Evolutionary conservation across 2,888 invertebrate genomes (phyloP).

Genomic region (Falcaria lacertinaria): DNA sequence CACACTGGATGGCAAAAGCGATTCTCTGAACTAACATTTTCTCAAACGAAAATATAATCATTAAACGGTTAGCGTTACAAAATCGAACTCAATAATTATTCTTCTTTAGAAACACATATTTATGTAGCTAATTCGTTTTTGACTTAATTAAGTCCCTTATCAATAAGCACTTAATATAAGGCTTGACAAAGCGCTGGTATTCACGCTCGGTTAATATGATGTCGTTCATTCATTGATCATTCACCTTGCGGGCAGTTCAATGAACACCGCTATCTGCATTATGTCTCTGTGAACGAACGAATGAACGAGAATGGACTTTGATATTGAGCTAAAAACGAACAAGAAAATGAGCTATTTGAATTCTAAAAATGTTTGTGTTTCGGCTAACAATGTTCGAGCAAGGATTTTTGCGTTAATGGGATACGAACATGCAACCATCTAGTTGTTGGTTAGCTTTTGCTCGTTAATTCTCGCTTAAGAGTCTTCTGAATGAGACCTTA

Average conservation of each 20-base stretch:
- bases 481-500: too few species aligned
- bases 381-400: too few species aligned
- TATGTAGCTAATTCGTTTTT: neutral
- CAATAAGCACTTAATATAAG: neutral
- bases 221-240: constrained; percentile 14
- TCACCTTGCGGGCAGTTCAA: constrained; percentile 23
- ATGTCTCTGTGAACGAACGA: constrained; percentile 17
- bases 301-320: constrained; percentile 21
- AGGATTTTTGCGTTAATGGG: too few species aligned
- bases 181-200: constrained; percentile 6
- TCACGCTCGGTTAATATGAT: constrained; percentile 22
- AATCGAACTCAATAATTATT: too few species aligned
- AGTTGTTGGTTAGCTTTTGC: too few species aligned
- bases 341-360: neutral
- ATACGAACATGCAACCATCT: too few species aligned
- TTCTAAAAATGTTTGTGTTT: neutral
- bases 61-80: too few species aligned
- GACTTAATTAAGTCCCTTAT: neutral
- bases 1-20: too few species aligned
- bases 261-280: constrained; percentile 22
- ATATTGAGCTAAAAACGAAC: neutral
- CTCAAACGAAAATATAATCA: too few species aligned
- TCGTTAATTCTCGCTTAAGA: too few species aligned
- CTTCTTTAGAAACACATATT: neutral
- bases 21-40: too few species aligned